These are phyloP conservation scores for Chrysolina americana DNA, from an alignment of 2,888 invertebrate genomes.

Conservation along the genomic window DNA sequence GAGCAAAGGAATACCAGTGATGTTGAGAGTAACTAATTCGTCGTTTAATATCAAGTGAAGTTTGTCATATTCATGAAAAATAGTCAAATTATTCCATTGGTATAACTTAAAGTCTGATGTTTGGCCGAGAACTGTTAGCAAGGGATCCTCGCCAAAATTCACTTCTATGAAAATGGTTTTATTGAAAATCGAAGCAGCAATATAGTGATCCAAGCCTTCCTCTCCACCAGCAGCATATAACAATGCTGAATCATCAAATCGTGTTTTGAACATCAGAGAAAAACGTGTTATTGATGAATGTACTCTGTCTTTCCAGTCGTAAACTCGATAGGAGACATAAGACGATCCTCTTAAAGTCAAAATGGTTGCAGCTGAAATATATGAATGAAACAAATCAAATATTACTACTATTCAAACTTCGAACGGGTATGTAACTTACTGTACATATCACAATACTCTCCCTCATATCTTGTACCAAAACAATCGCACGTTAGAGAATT, in stretches of 20 bases:
- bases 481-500: constrained; percentile 92
- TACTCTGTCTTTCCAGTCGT: constrained; percentile 93
- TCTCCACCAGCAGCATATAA: constrained; percentile 95
- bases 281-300: constrained; percentile 90
- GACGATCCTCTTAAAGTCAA: constrained; percentile 92
- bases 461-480: constrained; percentile 93
- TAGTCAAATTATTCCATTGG: constrained; percentile 92
- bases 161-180: constrained; percentile 89
- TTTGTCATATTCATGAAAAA: constrained; percentile 82
- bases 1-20: constrained; percentile 82
- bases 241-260: constrained; percentile 91
- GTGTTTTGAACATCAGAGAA: constrained; percentile 92
- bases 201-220: constrained; percentile 89
- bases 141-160: constrained; percentile 87
- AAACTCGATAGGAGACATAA: constrained; percentile 92
- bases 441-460: constrained; percentile 91
- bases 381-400: not conserved
- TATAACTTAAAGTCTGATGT: constrained; percentile 77
- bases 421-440: constrained; percentile 75
- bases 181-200: constrained; percentile 88
- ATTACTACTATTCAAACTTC: not conserved
- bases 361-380: constrained; percentile 82
- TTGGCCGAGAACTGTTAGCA: constrained; percentile 78
- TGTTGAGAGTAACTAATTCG: constrained; percentile 78
- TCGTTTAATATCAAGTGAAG: constrained; percentile 85